These are phyloP conservation scores for Theropithecus gelada DNA, from an alignment of 2,113 vertebrate species.

Conservation along the genomic window DNA sequence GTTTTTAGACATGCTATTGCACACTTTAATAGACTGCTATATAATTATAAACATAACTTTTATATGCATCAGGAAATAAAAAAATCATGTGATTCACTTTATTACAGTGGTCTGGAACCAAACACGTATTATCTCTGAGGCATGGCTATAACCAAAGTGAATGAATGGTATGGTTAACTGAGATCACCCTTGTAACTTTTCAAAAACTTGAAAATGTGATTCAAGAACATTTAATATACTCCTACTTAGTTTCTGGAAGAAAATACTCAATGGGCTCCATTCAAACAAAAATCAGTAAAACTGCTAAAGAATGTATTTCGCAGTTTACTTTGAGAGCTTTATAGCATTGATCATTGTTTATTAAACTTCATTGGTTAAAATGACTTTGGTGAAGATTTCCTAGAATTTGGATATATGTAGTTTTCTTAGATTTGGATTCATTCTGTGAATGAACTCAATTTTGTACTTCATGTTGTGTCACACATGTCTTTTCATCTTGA, in stretches of 20 bases:
- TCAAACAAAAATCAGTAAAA: slow-evolving; percentile 52
- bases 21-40: background rate
- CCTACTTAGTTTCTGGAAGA: slow-evolving; percentile 5
- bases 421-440: background rate
- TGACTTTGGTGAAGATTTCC: slow-evolving; percentile 22
- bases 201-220: background rate
- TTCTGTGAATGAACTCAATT: slow-evolving; percentile 28
- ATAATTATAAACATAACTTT: background rate
- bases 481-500: slow-evolving; percentile 6
- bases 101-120: background rate
- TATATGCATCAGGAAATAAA: background rate
- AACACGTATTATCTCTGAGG: background rate
- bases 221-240: slow-evolving; percentile 24
- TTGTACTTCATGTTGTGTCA: background rate
- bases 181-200: slow-evolving; percentile 13
- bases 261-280: background rate
- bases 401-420: background rate
- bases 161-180: background rate
- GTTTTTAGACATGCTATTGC: background rate
- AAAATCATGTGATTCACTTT: background rate
- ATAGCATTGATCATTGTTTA: slow-evolving; percentile 20
- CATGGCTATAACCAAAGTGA: background rate
- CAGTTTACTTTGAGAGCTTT: background rate
- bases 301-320: background rate
- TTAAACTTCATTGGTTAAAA: slow-evolving; percentile 34